phyloP scores from a whole-genome alignment of 2,113 vertebrate genomes.

The Elachura formosa region DNA sequence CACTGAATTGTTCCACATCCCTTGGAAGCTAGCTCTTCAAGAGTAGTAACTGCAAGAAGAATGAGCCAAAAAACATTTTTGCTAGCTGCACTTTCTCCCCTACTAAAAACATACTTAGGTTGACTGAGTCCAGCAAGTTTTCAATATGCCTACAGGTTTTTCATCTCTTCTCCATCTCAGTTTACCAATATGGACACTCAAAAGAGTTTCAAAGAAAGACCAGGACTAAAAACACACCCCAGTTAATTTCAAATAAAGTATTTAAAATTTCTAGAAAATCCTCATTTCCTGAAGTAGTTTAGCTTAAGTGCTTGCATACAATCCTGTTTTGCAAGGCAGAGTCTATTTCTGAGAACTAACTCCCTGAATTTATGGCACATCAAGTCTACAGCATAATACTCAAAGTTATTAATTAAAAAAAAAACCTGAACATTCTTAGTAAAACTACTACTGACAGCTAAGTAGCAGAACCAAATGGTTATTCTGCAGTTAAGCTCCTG shows the following conservation, averaged over 20 bases:
- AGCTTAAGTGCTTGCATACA: neutral
- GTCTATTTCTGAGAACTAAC: neutral
- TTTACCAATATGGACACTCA: neutral
- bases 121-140: neutral
- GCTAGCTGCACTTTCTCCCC: neutral
- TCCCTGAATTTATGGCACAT: neutral
- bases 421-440: neutral
- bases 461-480: neutral
- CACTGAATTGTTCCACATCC: neutral
- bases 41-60: neutral
- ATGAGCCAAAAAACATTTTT: neutral
- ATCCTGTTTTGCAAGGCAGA: neutral
- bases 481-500: neutral
- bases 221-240: neutral
- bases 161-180: neutral
- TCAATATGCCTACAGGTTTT: fast-evolving
- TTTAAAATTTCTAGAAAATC: neutral
- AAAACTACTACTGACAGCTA: neutral
- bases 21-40: neutral
- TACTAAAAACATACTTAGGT: neutral
- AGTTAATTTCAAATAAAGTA: neutral
- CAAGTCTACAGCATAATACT: neutral
- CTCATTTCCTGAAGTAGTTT: neutral
- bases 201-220: neutral
- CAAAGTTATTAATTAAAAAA: neutral